Evolutionary conservation across 2,888 invertebrate genomes (phyloP).

Genomic region (Papilio gigon): DNA sequence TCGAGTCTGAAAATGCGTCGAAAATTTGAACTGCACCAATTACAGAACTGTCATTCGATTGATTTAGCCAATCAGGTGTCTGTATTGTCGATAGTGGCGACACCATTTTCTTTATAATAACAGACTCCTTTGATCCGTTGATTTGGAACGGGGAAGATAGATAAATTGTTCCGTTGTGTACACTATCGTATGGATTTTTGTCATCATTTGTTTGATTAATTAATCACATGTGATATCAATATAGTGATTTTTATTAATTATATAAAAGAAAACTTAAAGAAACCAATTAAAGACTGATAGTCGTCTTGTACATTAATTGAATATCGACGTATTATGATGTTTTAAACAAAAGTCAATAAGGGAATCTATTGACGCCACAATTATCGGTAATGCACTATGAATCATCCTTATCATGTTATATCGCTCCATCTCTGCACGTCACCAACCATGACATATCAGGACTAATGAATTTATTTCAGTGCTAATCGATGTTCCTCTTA

Average conservation of each 20-base stretch:
- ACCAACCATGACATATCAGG: not conserved
- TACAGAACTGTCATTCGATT: no score
- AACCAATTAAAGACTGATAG: no score
- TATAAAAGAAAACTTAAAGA: not conserved
- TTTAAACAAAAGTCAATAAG: not conserved
- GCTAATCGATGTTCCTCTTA: not conserved
- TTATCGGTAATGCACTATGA: not conserved
- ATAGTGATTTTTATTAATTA: not conserved
- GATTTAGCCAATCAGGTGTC: no score
- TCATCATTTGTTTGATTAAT: not conserved
- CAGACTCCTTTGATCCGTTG: no score
- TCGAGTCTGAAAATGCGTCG: no score
- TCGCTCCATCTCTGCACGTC: slow-evolving; percentile 22
- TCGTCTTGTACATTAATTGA: slow-evolving; percentile 2
- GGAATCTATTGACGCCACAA: not conserved
- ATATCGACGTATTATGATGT: not conserved
- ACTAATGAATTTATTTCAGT: not conserved
- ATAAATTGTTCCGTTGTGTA: no score
- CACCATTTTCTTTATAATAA: no score
- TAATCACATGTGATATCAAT: not conserved
- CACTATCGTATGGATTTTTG: no score
- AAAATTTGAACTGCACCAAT: no score
- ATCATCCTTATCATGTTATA: not conserved
- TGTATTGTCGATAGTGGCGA: no score
- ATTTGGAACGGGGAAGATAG: no score